A percentile compares a stretch with the other conserved stretches of the same genome.
phyloP scores from a whole-genome alignment of 2,113 vertebrate species.

The Epinephelus lanceolatus region DNA sequence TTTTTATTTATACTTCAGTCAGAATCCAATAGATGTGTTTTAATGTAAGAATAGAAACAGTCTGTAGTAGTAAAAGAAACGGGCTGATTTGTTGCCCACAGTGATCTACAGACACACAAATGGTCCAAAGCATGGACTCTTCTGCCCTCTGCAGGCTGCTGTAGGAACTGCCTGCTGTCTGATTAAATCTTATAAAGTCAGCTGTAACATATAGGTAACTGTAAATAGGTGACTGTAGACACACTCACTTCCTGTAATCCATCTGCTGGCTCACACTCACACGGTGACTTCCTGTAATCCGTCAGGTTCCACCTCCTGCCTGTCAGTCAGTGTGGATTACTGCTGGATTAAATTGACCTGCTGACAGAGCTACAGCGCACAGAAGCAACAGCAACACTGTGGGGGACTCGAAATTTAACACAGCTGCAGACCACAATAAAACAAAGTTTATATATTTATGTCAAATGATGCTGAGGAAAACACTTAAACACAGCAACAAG shows the following conservation, averaged over 20 bases:
- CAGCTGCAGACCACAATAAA: no score
- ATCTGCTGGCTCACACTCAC: not conserved
- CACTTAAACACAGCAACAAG: no score
- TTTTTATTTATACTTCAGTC: no score
- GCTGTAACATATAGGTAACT: no score
- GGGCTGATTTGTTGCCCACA: no score
- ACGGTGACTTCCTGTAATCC: slow-evolving; percentile 8
- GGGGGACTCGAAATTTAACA: no score
- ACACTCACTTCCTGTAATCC: not conserved
- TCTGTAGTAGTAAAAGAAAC: no score
- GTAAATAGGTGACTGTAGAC: not conserved
- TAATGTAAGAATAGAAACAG: no score
- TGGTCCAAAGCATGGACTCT: not conserved
- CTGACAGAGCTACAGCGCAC: not conserved
- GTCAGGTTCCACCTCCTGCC: not conserved
- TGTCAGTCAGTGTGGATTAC: slow-evolving; percentile 36
- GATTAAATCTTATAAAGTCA: not conserved
- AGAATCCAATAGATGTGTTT: no score
- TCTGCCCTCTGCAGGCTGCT: slow-evolving; percentile 44
- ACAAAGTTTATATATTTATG: no score
- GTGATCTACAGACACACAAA: not conserved
- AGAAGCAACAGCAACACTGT: not conserved
- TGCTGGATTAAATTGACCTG: slow-evolving; percentile 32
- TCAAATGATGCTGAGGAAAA: no score
- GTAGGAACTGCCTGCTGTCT: slow-evolving; percentile 4